phyloP scores from a whole-genome alignment of 1,140 invertebrate species.

The Drosophila parvula region DNA sequence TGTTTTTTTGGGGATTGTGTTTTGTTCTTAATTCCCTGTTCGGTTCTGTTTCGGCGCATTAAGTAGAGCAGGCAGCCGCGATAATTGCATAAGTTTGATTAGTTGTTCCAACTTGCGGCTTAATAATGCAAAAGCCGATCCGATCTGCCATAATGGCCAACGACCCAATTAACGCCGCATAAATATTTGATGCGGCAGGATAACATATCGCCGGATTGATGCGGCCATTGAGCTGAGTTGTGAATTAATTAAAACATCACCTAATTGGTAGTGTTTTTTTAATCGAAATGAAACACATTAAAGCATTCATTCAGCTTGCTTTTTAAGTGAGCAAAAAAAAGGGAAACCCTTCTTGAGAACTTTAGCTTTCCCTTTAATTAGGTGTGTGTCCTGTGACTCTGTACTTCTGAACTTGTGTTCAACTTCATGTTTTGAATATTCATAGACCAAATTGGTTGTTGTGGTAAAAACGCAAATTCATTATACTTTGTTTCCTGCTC shows the following conservation, averaged over 20 bases:
- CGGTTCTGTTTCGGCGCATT: slow-evolving; percentile 28
- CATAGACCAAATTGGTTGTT: slow-evolving; percentile 4
- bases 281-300: neutral
- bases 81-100: slow-evolving; percentile 78
- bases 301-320: no score
- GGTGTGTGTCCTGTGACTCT: neutral
- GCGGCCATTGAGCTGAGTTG: slow-evolving; percentile 3
- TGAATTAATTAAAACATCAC: slow-evolving; percentile 36
- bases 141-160: slow-evolving; percentile 2
- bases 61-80: slow-evolving; percentile 58
- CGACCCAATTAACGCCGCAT: slow-evolving; percentile 38
- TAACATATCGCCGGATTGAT: slow-evolving; percentile 8
- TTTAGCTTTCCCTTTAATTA: neutral
- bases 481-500: neutral
- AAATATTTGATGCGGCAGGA: slow-evolving; percentile 27
- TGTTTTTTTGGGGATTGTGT: neutral
- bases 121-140: slow-evolving; percentile 49
- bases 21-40: slow-evolving; percentile 8
- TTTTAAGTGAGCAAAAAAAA: no score
- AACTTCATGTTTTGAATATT: slow-evolving; percentile 4
- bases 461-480: neutral
- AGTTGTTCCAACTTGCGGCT: slow-evolving; percentile 56
- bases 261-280: slow-evolving; percentile 8
- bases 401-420: neutral
- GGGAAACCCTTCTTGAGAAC: no score